These are phyloP conservation scores for Panagrolaimus sp. DNA, from an alignment of 1,140 invertebrate genomes.

Conservation along the genomic window DNA sequence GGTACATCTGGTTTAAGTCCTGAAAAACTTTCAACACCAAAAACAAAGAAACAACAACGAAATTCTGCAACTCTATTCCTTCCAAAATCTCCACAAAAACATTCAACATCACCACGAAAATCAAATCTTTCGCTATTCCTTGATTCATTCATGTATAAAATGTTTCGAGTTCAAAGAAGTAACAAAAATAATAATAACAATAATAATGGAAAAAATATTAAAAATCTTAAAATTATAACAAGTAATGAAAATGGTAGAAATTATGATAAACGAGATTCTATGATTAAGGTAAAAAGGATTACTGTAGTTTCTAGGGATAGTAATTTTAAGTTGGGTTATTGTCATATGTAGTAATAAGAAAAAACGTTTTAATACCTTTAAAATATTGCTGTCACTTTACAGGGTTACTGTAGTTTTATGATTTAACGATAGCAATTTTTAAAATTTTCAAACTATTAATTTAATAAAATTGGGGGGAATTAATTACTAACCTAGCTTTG, in stretches of 20 bases:
- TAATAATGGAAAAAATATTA: not conserved
- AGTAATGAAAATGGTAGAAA: not conserved
- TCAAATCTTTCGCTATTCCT: not conserved
- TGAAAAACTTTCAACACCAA: not conserved
- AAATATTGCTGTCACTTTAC: no score
- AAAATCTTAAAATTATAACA: not conserved
- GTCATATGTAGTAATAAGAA: no score
- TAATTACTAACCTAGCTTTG: not conserved
- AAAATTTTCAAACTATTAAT: no score
- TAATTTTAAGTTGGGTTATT: no score
- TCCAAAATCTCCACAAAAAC: not conserved
- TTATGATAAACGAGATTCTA: no score
- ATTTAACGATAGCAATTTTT: no score
- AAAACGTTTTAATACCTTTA: no score
- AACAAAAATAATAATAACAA: not conserved
- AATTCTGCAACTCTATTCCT: not conserved
- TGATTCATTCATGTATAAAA: conserved; percentile 13
- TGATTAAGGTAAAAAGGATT: not conserved
- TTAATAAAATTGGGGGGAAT: no score
- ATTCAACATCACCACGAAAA: not conserved
- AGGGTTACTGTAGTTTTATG: no score
- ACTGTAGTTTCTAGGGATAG: no score
- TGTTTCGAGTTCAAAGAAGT: conserved; percentile 5
- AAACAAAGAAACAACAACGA: not conserved
- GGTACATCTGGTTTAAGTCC: not conserved